Base-by-base conservation (phyloP, 2,888 invertebrate species). In the Trachelus iudaicus region DNA sequence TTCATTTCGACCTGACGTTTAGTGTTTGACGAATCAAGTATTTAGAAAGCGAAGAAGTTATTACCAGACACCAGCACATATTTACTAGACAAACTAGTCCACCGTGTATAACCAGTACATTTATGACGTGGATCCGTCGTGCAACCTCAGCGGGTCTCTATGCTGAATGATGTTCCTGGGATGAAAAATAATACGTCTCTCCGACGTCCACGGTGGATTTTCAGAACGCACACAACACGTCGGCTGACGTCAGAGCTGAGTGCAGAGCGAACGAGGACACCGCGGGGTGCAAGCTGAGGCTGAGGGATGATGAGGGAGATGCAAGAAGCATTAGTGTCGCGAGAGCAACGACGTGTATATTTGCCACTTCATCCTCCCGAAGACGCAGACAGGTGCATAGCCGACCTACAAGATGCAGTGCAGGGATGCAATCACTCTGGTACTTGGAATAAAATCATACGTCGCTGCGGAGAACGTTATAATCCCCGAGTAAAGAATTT, bases 271-370 rank as follows among this genome's bases (percentile, higher is more conserved):
- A 34, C 34, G 74, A 56, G 9, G 56, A 35, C 35, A 35, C 33
- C 34, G 35, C 74, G 37, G 30, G 74, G 37, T 23, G 74, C 73
- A 56, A 74, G 81, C n/a, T 71, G 77, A 73, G 76, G 73, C 73
- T 76, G 83, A 30, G 30, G 74, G 34, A 74, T 81, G 83, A 85
- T 81, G 83, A 83, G 82, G 82, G 78, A 82, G 79, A 80, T 77
- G 81, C 80, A 81, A 83, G 84, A 81, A 81, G 83, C 82, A 85
- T 85, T 82, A 83, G 84, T 81, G 83, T 82, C 84, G 84, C 77
- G 81, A 81, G 80, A 80, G 79, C 79, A 82, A 80, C 80, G 81
- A 81, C 82, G 82, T 84, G 84, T 83, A 82, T 81, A 85, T 83
- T 83, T 82, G 81, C 83, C 81, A 77, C 83, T 82, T 85, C 84